phyloP scores from a whole-genome alignment of 2,888 invertebrate species.

The Stegophylla sp. region DNA sequence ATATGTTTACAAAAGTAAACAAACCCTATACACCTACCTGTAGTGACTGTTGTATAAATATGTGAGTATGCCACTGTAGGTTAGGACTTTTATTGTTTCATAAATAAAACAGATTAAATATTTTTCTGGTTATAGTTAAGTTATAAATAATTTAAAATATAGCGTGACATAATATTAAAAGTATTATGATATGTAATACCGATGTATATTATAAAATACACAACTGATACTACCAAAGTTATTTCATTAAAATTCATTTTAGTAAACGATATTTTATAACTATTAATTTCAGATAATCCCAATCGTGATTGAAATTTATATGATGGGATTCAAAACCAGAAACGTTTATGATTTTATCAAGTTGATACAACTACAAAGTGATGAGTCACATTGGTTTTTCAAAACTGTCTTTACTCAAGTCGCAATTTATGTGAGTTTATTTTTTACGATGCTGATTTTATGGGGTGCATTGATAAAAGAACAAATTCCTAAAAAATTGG shows the following conservation, averaged over 20 bases:
- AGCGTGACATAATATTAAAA: too few relatives aligned
- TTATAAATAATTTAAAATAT: not conserved
- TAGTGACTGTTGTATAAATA: too few relatives aligned
- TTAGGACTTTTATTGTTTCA: too few relatives aligned
- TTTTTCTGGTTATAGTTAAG: too few relatives aligned
- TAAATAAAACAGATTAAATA: too few relatives aligned
- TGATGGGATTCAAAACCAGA: constrained; percentile 44
- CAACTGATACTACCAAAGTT: too few relatives aligned
- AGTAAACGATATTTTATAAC: not conserved
- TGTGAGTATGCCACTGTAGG: too few relatives aligned
- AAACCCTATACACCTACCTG: too few relatives aligned
- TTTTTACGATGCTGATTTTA: constrained; percentile 60
- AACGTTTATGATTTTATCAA: not conserved
- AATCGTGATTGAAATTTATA: constrained; percentile 53
- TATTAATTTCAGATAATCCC: constrained; percentile 59
- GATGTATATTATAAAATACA: too few relatives aligned
- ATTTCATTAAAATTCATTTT: not conserved
- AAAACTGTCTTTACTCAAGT: constrained; percentile 60
- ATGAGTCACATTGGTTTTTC: constrained; percentile 55
- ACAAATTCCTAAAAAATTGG: constrained; percentile 61
- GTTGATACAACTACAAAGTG: constrained; percentile 4
- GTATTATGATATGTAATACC: too few relatives aligned
- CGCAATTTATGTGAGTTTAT: constrained; percentile 60
- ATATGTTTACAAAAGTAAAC: too few relatives aligned
- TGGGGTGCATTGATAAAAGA: constrained; percentile 60